phyloP scores from a whole-genome alignment of 2,888 invertebrate species.

The Pegoplata infirma region DNA sequence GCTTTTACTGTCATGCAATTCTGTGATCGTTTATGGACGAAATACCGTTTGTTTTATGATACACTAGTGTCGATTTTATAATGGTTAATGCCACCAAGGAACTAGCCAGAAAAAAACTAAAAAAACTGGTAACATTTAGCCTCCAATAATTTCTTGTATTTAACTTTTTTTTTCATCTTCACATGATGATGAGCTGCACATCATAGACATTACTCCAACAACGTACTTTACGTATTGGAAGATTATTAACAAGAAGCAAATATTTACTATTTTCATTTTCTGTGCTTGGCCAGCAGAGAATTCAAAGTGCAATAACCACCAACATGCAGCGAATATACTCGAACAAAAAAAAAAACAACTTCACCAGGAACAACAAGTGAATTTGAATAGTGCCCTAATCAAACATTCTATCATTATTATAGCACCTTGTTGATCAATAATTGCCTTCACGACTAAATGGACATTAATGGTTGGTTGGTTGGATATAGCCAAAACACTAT shows the following conservation, averaged over 20 bases:
- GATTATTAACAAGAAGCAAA: conserved; percentile 35
- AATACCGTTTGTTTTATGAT: conserved; percentile 38
- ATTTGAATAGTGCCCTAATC: conserved; percentile 52
- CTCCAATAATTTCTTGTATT: conserved; percentile 13
- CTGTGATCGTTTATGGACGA: conserved; percentile 37
- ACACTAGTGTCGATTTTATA: conserved; percentile 53
- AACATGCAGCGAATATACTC: conserved; percentile 28
- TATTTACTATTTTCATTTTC: conserved; percentile 43
- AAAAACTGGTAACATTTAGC: conserved; percentile 12
- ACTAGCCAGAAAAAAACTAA: conserved; percentile 16
- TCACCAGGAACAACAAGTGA: conserved; percentile 39
- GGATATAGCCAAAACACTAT: neutral
- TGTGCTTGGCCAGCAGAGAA: neutral
- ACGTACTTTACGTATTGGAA: conserved; percentile 20
- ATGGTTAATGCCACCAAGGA: conserved; percentile 37
- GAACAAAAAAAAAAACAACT: conserved; percentile 3
- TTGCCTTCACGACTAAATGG: conserved; percentile 75
- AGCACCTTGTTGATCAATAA: conserved; percentile 77
- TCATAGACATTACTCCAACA: conserved; percentile 8
- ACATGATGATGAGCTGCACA: conserved; percentile 19
- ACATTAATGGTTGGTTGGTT: conserved; percentile 71
- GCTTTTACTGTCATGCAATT: conserved; percentile 48
- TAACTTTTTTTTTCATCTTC: conserved; percentile 23
- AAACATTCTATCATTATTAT: conserved; percentile 69
- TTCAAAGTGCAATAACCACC: conserved; percentile 11